A percentile compares a stretch with the other conserved stretches of the same genome.
phyloP scores from a whole-genome alignment of 2,113 vertebrate species.

The Regulus satrapa region DNA sequence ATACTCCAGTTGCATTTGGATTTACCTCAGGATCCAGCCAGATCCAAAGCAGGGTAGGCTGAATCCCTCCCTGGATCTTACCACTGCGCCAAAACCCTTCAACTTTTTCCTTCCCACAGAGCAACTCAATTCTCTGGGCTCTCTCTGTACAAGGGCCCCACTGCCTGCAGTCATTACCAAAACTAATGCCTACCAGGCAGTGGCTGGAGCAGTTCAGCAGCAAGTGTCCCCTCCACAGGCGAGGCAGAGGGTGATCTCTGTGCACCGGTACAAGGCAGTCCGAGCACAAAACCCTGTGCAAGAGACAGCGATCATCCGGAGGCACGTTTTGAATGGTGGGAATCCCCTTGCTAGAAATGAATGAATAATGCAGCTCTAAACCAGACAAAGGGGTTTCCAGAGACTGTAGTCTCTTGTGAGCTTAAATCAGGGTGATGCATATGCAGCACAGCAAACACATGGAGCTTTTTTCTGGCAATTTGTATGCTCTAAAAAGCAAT shows the following conservation, averaged over 20 bases:
- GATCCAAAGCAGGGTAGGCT: not conserved
- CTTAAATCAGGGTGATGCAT: not conserved
- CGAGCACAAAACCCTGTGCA: not conserved
- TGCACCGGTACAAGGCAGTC: not conserved
- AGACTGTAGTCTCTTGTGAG: not conserved
- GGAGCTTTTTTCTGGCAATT: not conserved
- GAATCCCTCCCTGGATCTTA: not conserved
- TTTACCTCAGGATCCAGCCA: not conserved
- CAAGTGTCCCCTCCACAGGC: not conserved
- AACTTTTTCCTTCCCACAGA: not conserved
- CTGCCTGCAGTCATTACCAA: not conserved
- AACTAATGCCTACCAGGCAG: not conserved
- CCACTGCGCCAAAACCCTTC: not conserved
- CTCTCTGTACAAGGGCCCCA: not conserved
- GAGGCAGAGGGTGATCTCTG: not conserved
- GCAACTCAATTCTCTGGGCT: not conserved
- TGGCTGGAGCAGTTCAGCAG: not conserved
- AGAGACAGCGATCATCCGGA: not conserved
- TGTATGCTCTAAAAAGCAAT: constrained; percentile 7
- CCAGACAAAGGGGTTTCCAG: not conserved
- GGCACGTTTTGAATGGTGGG: not conserved
- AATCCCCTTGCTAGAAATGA: not conserved
- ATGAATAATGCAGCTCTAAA: not conserved
- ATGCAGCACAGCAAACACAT: not conserved
- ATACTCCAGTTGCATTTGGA: not conserved